Evolutionary conservation across 2,888 invertebrate genomes (phyloP).

Genomic region (Conops quadrifasciatus): DNA sequence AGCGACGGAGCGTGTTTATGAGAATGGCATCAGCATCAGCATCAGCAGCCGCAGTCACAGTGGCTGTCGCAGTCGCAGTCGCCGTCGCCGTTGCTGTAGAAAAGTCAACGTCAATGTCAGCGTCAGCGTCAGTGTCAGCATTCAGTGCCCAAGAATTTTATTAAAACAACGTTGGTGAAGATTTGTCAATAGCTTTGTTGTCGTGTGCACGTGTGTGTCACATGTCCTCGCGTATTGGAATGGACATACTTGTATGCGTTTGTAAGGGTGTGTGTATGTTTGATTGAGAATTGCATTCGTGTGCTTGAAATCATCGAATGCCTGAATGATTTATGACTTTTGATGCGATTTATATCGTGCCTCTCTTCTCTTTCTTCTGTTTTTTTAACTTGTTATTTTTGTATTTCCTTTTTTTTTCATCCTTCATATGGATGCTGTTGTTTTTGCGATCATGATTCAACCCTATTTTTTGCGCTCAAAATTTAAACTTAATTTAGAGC

Average conservation of each 20-base stretch:
- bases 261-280: neutral
- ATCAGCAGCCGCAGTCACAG: neutral
- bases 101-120: neutral
- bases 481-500: too few relatives aligned
- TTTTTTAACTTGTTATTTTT: neutral
- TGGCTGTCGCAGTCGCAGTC: neutral
- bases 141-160: neutral
- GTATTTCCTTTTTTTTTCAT: neutral
- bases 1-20: neutral
- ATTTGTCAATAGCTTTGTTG: neutral
- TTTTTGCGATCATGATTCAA: too few relatives aligned
- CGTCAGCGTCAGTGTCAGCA: neutral
- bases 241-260: too few relatives aligned
- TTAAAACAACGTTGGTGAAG: neutral
- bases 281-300: neutral
- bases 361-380: neutral
- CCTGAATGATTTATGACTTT: constrained; percentile 32
- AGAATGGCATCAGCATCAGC: neutral
- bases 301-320: neutral
- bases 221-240: neutral
- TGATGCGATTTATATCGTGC: constrained; percentile 14
- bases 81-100: neutral
- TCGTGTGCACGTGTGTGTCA: neutral
- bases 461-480: too few relatives aligned
- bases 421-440: neutral